Conservation (phyloP, 2,888 invertebrate genomes). For the Ectropis crepuscularia region DNA sequence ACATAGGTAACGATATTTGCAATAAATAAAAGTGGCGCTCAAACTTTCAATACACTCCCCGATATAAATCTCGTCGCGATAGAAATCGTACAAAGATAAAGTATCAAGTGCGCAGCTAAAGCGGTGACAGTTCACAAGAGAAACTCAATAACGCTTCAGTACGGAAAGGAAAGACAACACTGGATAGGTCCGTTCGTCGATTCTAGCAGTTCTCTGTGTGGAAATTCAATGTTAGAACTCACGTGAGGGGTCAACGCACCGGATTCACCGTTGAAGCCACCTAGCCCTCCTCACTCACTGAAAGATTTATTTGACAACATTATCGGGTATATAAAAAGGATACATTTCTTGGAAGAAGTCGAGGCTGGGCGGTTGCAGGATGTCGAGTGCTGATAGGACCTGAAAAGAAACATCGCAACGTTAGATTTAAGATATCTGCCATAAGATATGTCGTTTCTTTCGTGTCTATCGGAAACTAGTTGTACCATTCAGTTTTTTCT, state of each 20-base stretch:
- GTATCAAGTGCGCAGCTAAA: slow-evolving; percentile 48
- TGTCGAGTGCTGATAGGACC: slow-evolving; percentile 99
- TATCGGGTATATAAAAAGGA: slow-evolving; percentile 86
- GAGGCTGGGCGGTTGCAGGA: slow-evolving; percentile 98
- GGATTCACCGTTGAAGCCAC: slow-evolving; percentile 56
- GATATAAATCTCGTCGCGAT: slow-evolving; percentile 51
- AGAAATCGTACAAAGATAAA: slow-evolving; percentile 57
- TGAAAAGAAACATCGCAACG: slow-evolving; percentile 80
- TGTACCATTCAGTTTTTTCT: no score
- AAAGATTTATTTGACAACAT: slow-evolving; percentile 48
- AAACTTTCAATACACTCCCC: slow-evolving; percentile 44
- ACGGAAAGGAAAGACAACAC: slow-evolving; percentile 48
- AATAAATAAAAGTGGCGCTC: slow-evolving; percentile 44
- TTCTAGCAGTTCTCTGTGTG: slow-evolving; percentile 51
- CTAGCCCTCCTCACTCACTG: slow-evolving; percentile 44
- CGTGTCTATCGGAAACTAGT: no score
- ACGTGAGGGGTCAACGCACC: slow-evolving; percentile 58
- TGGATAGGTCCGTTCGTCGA: slow-evolving; percentile 42
- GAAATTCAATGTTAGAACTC: slow-evolving; percentile 55
- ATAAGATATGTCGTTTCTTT: no score
- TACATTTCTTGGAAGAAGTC: slow-evolving; percentile 99
- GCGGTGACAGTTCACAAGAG: slow-evolving; percentile 53
- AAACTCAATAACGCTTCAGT: slow-evolving; percentile 54
- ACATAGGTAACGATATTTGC: slow-evolving; percentile 31
- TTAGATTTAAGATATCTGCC: neutral